Conservation (phyloP, 2,888 invertebrate genomes). For the Stenodema calcarata region DNA sequence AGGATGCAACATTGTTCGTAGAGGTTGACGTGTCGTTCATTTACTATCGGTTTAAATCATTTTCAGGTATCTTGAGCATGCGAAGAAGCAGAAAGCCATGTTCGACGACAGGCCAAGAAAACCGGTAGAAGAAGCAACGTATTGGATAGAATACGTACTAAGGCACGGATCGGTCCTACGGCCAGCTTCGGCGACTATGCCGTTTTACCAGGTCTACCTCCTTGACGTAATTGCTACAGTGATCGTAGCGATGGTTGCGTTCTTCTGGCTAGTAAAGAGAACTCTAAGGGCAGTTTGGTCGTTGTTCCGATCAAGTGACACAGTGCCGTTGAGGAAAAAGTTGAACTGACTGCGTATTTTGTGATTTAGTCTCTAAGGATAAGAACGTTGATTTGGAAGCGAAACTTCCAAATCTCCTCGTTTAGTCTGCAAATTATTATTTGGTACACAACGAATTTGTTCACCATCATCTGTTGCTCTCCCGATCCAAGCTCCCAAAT, state of each 20-base stretch:
- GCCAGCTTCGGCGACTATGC: constrained; percentile 41
- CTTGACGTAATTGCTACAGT: constrained; percentile 40
- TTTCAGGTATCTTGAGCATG: background rate
- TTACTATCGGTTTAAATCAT: background rate
- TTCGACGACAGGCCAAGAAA: constrained; percentile 32
- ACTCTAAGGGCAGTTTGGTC: background rate
- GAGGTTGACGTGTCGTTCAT: background rate
- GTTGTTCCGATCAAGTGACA: too few relatives aligned
- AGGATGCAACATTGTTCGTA: background rate
- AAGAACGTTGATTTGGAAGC: too few relatives aligned
- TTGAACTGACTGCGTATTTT: too few relatives aligned
- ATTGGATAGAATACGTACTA: constrained; percentile 53
- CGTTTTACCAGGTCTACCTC: constrained; percentile 46
- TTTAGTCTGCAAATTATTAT: too few relatives aligned
- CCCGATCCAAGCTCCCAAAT: too few relatives aligned
- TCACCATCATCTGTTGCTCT: too few relatives aligned
- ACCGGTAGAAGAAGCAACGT: constrained; percentile 50
- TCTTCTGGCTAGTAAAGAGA: background rate
- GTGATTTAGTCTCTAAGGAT: too few relatives aligned
- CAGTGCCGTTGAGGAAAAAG: too few relatives aligned
- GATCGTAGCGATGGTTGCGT: background rate
- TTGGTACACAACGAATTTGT: too few relatives aligned
- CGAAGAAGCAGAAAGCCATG: background rate
- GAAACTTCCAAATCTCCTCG: too few relatives aligned
- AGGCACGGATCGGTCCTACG: constrained; percentile 46